These are phyloP conservation scores for Delichon dasypus DNA, from an alignment of 2,797 vertebrate genomes.

Conservation along the genomic window DNA sequence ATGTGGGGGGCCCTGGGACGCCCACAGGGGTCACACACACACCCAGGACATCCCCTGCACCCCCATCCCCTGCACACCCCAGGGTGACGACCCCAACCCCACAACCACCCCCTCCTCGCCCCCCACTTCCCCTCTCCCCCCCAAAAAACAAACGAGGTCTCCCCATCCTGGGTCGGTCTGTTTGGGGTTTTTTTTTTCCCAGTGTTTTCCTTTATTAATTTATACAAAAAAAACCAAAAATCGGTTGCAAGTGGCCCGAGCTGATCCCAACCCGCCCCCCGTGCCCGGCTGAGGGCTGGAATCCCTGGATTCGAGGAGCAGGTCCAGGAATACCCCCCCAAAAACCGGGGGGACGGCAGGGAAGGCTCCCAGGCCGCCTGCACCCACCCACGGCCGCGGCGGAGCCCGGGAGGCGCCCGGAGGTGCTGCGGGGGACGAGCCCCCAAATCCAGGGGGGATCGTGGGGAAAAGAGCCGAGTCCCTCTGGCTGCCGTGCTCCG, in stretches of 20 bases:
- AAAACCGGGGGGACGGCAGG: background rate
- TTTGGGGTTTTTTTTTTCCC: background rate
- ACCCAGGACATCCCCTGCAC: too few species aligned
- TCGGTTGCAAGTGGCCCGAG: background rate
- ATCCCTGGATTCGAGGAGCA: background rate
- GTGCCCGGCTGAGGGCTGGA: background rate
- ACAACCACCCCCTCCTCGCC: fast-evolving
- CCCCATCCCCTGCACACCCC: background rate
- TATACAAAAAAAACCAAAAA: conserved; percentile 63
- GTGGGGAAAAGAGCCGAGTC: background rate
- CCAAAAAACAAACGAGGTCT: background rate
- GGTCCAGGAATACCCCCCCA: background rate
- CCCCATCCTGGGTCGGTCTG: too few species aligned
- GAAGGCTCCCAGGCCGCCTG: fast-evolving
- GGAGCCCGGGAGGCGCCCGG: background rate
- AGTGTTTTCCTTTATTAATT: conserved; percentile 61
- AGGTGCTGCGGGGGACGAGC: background rate
- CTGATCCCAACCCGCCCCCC: background rate
- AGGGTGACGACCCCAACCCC: background rate
- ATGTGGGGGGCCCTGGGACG: background rate
- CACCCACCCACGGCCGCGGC: fast-evolving
- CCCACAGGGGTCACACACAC: background rate
- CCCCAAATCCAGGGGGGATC: background rate
- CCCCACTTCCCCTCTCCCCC: background rate
- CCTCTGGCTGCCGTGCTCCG: background rate